These are phyloP conservation scores for Gallinago undulata DNA, from an alignment of 2,113 vertebrate species.

Conservation along the genomic window DNA sequence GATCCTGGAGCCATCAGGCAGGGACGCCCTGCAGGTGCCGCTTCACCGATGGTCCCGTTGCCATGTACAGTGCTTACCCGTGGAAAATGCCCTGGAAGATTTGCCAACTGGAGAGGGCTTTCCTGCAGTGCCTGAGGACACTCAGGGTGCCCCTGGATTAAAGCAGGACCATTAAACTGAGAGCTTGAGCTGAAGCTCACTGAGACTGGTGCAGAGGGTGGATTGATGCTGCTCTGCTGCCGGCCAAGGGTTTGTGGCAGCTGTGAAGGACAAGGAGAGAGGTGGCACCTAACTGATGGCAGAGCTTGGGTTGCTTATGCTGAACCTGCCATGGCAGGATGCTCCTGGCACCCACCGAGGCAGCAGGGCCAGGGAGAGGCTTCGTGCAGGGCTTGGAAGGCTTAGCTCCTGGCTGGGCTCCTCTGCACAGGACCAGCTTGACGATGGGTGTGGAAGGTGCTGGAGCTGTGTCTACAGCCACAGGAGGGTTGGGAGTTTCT, in stretches of 20 bases:
- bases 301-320: not conserved
- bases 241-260: not conserved
- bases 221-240: not conserved
- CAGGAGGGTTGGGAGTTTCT: rapidly evolving
- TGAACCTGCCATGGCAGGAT: not conserved
- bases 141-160: not conserved
- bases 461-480: not conserved
- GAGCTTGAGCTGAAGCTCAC: not conserved
- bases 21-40: not conserved
- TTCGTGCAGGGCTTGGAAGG: not conserved
- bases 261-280: rapidly evolving
- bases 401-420: not conserved
- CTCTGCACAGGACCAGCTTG: not conserved
- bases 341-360: not conserved
- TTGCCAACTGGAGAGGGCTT: not conserved
- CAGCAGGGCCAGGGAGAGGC: not conserved
- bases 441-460: not conserved
- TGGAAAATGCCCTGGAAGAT: not conserved
- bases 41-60: rapidly evolving
- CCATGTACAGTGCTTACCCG: rapidly evolving
- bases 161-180: rapidly evolving
- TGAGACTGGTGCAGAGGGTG: rapidly evolving
- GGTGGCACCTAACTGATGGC: rapidly evolving
- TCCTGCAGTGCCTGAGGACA: not conserved
- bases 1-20: not conserved